Percentiles rank a stretch among this genome's conserved stretches.
These are phyloP conservation scores for Paraplagusia blochii DNA, from an alignment of 2,113 vertebrate genomes.

Conservation along the genomic window DNA sequence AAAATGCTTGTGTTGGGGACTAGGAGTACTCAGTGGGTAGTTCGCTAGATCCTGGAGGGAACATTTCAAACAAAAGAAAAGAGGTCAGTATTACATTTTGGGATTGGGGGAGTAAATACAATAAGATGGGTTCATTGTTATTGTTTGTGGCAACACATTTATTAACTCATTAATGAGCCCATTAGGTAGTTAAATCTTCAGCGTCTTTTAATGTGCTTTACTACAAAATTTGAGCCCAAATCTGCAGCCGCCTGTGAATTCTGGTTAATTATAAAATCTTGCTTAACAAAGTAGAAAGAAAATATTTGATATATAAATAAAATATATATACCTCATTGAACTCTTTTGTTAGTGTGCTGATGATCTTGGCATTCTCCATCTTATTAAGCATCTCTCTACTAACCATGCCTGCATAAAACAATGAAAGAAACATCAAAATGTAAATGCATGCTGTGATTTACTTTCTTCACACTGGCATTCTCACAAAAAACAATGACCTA, in stretches of 20 bases:
- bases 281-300: background rate
- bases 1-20: conserved; percentile 76
- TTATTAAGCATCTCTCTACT: conserved; percentile 78
- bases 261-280: too few relatives aligned
- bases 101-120: background rate
- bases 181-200: conserved; percentile 46
- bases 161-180: conserved; percentile 40
- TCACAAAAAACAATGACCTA: conserved; percentile 6
- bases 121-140: background rate
- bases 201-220: conserved; percentile 19
- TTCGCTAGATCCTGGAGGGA: conserved; percentile 72
- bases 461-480: background rate
- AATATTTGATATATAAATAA: conserved; percentile 1
- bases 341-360: conserved; percentile 81
- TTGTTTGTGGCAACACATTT: conserved; percentile 17
- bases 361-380: conserved; percentile 85
- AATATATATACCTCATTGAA: conserved; percentile 80
- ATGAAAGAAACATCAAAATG: background rate
- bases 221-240: conserved; percentile 15
- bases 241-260: conserved; percentile 8
- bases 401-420: conserved; percentile 75
- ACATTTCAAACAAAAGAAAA: conserved; percentile 1
- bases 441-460: background rate
- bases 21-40: conserved; percentile 78
- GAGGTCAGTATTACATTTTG: background rate